These are phyloP conservation scores for Pagrus major DNA, from an alignment of 2,113 vertebrate genomes.

Conservation along the genomic window DNA sequence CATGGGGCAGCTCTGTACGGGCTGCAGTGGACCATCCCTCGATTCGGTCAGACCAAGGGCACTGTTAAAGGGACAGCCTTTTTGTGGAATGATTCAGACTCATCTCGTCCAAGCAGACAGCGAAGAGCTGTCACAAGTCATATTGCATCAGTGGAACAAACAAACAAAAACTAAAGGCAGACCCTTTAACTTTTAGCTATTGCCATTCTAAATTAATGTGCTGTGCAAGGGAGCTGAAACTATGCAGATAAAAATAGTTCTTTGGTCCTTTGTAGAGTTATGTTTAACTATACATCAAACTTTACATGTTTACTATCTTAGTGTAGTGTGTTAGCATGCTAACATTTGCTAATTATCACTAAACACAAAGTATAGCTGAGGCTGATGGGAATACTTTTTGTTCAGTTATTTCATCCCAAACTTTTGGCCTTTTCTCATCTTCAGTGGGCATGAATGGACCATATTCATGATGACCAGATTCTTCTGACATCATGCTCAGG, in stretches of 20 bases:
- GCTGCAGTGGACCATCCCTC: conserved; percentile 33
- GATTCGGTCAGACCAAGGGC: conserved; percentile 40
- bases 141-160: conserved; percentile 63
- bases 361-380: background rate
- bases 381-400: background rate
- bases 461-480: too few relatives aligned
- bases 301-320: background rate
- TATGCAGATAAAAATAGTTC: conserved; percentile 31
- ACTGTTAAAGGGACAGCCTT: conserved; percentile 49
- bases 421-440: background rate
- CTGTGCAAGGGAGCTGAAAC: conserved; percentile 9
- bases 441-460: background rate
- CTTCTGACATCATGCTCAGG: too few relatives aligned
- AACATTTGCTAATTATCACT: background rate
- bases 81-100: conserved; percentile 73
- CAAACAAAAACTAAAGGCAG: conserved; percentile 56
- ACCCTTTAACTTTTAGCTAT: conserved; percentile 59
- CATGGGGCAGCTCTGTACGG: conserved; percentile 29
- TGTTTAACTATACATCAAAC: conserved; percentile 5
- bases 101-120: conserved; percentile 65
- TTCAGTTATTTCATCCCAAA: background rate
- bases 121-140: conserved; percentile 76
- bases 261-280: conserved; percentile 9
- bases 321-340: background rate
- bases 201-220: conserved; percentile 66